Base-by-base conservation (phyloP, 2,113 vertebrate species). In the Lanius ludovicianus region DNA sequence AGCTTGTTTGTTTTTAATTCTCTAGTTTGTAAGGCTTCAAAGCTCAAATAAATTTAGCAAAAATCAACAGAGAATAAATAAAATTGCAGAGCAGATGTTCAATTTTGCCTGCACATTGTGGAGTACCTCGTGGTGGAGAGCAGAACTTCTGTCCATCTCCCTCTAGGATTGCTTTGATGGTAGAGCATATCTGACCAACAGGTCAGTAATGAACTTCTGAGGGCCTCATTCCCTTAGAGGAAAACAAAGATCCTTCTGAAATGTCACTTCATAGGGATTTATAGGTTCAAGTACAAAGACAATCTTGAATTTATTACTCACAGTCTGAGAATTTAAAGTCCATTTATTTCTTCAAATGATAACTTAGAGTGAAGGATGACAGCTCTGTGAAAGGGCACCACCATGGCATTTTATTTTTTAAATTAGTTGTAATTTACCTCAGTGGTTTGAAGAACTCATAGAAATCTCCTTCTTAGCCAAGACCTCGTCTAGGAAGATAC, bases 291-390 rank as follows among this genome's bases (percentile, higher is more conserved):
- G 11, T 33, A 84, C 53, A 81, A 84, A 94, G 76, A 31, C 11
- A 84, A 7, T 70, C 64, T 89, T 86, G 44, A 89, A 74, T 70
- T 87, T 93, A 16, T 83, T 87, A 77, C 52, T 86, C 33, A 70
- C 27, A 0, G 53, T 52, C 68, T 81, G 18, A 47, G 77, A 94
- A 93, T 84, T 84, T 87, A 39, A 76, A 90, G 55, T 62, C 16
- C 22, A 19, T 90, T 86, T 85, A 74, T 95, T 94, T 74, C 42
- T 89, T 81, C 47, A 92, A 65, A 85, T 86, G 35, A 59, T 84
- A 84, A 71, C 33, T 74, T 70, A 27, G 13, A 64, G 15, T 25
- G 24, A 84, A 90, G 52, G 13, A 70, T 78, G 73, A 84, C 71
- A 59, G n/a, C 8, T 77, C 27, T 69, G 63, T 44, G n/a, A 93